Evolutionary conservation across 2,888 invertebrate genomes (phyloP), one percentile per base, ranked within the genome.

Genomic region (Dromius quadrimaculatus): DNA sequence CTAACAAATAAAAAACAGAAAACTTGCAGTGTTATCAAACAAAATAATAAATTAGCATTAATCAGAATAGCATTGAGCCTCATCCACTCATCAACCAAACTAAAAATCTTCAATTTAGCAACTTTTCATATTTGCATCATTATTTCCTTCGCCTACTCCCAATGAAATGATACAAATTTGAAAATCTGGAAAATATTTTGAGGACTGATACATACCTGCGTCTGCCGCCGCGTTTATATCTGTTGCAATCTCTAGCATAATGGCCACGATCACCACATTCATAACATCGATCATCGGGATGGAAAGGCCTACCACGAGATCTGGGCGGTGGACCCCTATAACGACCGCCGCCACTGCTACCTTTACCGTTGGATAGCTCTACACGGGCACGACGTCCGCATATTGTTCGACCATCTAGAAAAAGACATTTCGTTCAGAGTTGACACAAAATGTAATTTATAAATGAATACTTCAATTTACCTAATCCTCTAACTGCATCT

Each of bases 191-290:
- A 17, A 15, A 15, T 23, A 22, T 45, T 63, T n/a, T 2, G 2
- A 15, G 8, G 36, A 4, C 9, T 11, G 1, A 23, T 19, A 78
- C 79, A 78, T 80, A 84, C 82, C 89, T 87, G 74, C 89, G 86
- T 68, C 84, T 80, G 71, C 83, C 79, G 71, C 85, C 82, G 73
- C 85, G 81, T 74, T 87, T 85, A 77, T 92, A 89, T 73, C 92
- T 87, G 71, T 90, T 88, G 82, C 97, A 96, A 81, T 97, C 95
- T 75, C 96, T 88, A 62, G 96, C 96, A 82, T 95, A 96, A 81
- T 97, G 96, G 5, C 97, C 97, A 73, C 94, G 87, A 78, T 94
- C 95, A 34, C 96, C 96, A 83, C 97, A 97, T 80, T 96, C 95
- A 80, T 96, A 97, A 83, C 97, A 97, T 73, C 94, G 90, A 84